A percentile compares a stretch with the other conserved stretches of the same genome.
Conservation (phyloP, 1,140 invertebrate species). For the Homarus americanus region DNA sequence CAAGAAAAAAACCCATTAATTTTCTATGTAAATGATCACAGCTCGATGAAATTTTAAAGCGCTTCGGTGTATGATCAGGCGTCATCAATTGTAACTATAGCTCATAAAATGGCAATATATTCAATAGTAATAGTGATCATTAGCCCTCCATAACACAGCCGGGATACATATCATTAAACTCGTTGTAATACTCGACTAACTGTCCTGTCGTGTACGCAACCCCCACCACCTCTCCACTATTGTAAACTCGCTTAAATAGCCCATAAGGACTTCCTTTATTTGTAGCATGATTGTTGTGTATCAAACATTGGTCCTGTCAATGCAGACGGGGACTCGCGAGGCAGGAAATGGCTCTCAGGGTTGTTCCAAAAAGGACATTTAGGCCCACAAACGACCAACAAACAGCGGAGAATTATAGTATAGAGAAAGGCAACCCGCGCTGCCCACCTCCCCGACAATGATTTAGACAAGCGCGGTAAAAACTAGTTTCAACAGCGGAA, state of each 20-base stretch:
- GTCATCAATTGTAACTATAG: slow-evolving; percentile 54
- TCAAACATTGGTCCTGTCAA: neutral
- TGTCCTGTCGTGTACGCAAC: slow-evolving; percentile 22
- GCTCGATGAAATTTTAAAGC: slow-evolving; percentile 55
- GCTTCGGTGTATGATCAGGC: slow-evolving; percentile 44
- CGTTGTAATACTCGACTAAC: slow-evolving; percentile 31
- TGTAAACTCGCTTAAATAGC: neutral
- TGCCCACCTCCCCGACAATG: neutral
- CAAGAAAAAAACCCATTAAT: slow-evolving; percentile 40
- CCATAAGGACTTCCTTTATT: neutral
- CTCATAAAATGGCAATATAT: slow-evolving; percentile 60
- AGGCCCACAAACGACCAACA: neutral
- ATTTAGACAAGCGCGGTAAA: slow-evolving; percentile 26
- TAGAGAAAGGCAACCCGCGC: neutral
- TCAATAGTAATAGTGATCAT: slow-evolving; percentile 50
- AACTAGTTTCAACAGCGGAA: slow-evolving; percentile 18
- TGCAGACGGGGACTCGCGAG: neutral
- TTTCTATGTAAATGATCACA: slow-evolving; percentile 66
- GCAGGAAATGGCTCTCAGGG: neutral
- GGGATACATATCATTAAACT: slow-evolving; percentile 43
- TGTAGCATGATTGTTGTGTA: neutral
- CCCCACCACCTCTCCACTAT: neutral
- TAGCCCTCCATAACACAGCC: slow-evolving; percentile 33
- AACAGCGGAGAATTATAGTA: neutral
- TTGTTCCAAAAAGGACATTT: neutral